Percentiles rank a stretch among this genome's conserved stretches.
Evolutionary conservation across 1,140 invertebrate species (phyloP).

Genomic region (Lasioglossum albipes): DNA sequence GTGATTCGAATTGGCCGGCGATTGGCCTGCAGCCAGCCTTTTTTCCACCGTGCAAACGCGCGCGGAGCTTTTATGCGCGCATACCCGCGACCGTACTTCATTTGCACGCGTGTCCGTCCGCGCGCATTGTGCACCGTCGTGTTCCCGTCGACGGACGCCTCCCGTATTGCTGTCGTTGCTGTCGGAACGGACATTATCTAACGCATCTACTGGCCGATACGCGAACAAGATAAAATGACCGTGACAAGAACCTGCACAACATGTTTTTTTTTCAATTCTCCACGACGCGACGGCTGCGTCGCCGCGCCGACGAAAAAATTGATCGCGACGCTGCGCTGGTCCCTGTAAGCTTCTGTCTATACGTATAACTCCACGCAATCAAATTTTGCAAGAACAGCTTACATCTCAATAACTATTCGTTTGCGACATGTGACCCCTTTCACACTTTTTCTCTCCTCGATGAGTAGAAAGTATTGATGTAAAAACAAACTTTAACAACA

Average conservation of each 20-base stretch:
- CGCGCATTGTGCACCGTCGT: background rate
- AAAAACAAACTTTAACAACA: too few species aligned
- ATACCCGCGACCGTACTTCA: constrained; percentile 7
- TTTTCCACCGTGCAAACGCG: constrained; percentile 1
- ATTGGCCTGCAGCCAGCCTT: constrained; percentile 23
- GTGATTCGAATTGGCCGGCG: constrained; percentile 23
- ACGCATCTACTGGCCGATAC: constrained; percentile 30
- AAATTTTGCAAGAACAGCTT: too few species aligned
- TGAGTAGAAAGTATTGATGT: too few species aligned
- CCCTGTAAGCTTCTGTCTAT: too few species aligned
- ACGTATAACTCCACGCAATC: too few species aligned
- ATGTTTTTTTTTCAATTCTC: constrained; percentile 18
- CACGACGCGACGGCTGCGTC: background rate
- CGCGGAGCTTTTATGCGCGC: too few species aligned
- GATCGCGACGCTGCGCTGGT: too few species aligned
- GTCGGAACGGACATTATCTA: constrained; percentile 32
- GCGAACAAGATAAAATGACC: constrained; percentile 21
- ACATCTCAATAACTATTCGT: too few species aligned
- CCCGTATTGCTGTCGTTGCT: constrained; percentile 24
- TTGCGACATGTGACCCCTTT: too few species aligned
- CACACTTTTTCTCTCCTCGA: too few species aligned
- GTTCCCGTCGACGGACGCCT: constrained; percentile 22
- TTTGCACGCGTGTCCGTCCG: constrained; percentile 4
- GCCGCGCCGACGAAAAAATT: too few species aligned
- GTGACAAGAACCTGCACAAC: background rate